A percentile compares a stretch with the other conserved stretches of the same genome.
Conservation (phyloP, 2,113 vertebrate species). For the Nibea albiflora region DNA sequence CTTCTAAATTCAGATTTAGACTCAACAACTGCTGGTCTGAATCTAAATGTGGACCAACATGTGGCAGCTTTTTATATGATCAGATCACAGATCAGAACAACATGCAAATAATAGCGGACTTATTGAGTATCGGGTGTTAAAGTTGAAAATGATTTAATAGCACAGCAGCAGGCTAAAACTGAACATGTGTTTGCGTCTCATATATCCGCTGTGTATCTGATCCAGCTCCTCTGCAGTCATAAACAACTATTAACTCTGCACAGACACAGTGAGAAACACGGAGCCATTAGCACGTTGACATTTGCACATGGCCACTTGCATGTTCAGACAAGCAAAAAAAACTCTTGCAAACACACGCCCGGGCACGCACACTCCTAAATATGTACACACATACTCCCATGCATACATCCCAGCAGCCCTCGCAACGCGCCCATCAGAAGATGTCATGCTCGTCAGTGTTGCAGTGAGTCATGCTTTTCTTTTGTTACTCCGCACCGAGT, state of each 20-base stretch:
- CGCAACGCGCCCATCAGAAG: background rate
- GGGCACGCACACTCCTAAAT: background rate
- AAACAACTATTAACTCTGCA: background rate
- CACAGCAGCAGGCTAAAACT: background rate
- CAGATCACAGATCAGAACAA: background rate
- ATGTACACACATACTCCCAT: background rate
- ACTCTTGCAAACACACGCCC: background rate
- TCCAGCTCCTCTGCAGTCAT: background rate
- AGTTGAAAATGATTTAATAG: background rate
- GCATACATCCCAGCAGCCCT: too few species aligned
- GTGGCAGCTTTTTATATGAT: background rate
- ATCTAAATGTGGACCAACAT: background rate
- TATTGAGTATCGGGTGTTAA: background rate
- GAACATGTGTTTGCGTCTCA: background rate
- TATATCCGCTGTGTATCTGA: background rate
- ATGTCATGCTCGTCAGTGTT: background rate
- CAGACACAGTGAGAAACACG: conserved; percentile 1
- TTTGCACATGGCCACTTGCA: background rate
- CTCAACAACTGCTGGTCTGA: background rate
- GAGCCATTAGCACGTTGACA: background rate
- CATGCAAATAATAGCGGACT: background rate
- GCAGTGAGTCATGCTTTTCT: background rate
- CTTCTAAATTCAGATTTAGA: background rate
- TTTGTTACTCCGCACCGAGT: background rate
- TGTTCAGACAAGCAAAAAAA: background rate